Conservation (phyloP, 2,888 invertebrate genomes). For the Caenorhabditis sp. region DNA sequence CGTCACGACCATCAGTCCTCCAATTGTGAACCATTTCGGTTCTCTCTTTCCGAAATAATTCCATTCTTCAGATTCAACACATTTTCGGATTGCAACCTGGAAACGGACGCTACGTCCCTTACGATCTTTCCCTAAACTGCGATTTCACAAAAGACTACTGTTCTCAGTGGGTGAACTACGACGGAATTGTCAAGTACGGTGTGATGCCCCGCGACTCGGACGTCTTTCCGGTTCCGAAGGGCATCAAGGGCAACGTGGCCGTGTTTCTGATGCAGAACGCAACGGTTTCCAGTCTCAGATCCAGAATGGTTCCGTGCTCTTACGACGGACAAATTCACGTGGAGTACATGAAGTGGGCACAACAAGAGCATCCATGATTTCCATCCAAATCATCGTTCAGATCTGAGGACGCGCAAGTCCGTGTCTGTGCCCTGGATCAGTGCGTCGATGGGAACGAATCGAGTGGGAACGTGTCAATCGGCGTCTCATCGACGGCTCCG, state of each 20-base stretch:
- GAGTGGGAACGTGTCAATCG: conserved; percentile 56
- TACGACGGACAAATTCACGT: conserved; percentile 61
- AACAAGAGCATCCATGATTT: background rate
- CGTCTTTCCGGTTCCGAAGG: conserved; percentile 64
- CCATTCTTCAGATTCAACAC: conserved; percentile 56
- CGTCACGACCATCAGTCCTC: conserved; percentile 67
- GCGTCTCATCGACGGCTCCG: conserved; percentile 60
- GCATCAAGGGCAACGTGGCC: conserved; percentile 64
- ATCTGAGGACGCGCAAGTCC: conserved; percentile 63
- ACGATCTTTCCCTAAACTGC: conserved; percentile 68
- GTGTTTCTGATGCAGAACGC: conserved; percentile 60
- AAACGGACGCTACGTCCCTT: conserved; percentile 60
- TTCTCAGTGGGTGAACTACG: conserved; percentile 75
- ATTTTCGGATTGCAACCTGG: conserved; percentile 68
- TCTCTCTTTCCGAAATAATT: background rate
- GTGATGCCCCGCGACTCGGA: conserved; percentile 64
- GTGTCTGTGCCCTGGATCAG: conserved; percentile 64
- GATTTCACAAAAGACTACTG: conserved; percentile 76
- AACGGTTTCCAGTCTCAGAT: conserved; percentile 53
- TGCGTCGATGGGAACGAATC: conserved; percentile 61
- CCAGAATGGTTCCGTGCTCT: conserved; percentile 65
- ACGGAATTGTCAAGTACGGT: conserved; percentile 66
- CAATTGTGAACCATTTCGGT: conserved; percentile 44
- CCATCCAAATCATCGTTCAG: conserved; percentile 23
- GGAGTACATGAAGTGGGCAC: conserved; percentile 60